A percentile compares a stretch with the other conserved stretches of the same genome.
Conservation (phyloP, 2,113 vertebrate species). For the Onychostruthus taczanowskii region DNA sequence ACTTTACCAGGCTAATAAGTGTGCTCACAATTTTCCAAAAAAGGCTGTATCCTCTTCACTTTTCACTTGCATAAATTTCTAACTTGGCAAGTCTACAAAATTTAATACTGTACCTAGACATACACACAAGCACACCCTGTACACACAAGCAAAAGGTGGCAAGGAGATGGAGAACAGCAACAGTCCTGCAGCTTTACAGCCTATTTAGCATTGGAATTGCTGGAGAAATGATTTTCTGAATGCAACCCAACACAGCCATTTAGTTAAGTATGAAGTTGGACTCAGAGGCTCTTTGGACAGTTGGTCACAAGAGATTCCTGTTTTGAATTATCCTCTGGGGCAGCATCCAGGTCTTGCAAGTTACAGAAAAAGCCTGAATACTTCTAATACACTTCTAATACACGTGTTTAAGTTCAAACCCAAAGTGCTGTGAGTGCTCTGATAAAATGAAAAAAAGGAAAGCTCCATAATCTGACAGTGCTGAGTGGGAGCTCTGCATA, state of each 20-base stretch:
- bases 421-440: neutral
- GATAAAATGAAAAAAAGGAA: neutral
- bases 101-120: neutral
- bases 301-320: neutral
- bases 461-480: neutral
- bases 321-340: neutral
- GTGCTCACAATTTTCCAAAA: neutral
- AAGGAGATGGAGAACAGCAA: neutral
- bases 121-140: accelerated
- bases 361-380: neutral
- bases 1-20: neutral
- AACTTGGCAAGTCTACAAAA: neutral
- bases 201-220: neutral
- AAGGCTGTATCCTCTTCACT: neutral
- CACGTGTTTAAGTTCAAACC: neutral
- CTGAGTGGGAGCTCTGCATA: neutral
- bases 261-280: neutral
- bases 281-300: neutral
- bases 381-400: neutral
- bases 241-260: neutral
- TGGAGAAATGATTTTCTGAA: neutral
- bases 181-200: neutral
- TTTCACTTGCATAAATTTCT: neutral
- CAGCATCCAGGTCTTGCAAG: neutral
- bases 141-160: neutral